Evolutionary conservation across 2,888 invertebrate genomes (phyloP).

Genomic region (Bedellia somnulentella): DNA sequence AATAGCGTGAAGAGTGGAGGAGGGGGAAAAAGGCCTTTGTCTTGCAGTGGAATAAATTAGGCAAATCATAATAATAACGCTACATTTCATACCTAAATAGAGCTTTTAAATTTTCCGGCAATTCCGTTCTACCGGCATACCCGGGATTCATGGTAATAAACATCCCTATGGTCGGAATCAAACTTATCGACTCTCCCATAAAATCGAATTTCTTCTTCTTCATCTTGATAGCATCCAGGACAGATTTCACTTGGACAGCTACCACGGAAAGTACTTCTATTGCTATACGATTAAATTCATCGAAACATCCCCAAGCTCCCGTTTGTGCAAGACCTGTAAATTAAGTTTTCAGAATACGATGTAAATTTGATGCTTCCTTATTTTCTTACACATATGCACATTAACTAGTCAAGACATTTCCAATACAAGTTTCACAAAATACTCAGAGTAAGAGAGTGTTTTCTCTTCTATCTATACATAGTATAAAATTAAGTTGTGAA

Average conservation of each 20-base stretch:
- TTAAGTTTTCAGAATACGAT: no score
- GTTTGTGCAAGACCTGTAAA: constrained; percentile 79
- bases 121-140: constrained; percentile 88
- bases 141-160: constrained; percentile 98
- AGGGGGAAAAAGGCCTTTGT: no score
- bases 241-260: constrained; percentile 87
- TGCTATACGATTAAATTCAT: constrained; percentile 94
- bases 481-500: no score
- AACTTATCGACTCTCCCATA: constrained; percentile 76
- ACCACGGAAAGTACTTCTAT: constrained; percentile 95
- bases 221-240: constrained; percentile 83
- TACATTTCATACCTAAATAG: constrained; percentile 64
- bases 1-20: no score
- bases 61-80: no score
- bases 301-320: constrained; percentile 96
- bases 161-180: constrained; percentile 81
- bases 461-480: no score
- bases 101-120: constrained; percentile 80
- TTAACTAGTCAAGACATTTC: no score
- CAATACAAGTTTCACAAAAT: no score
- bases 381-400: no score
- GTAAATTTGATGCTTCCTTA: not conserved
- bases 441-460: no score
- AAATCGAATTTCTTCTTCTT: constrained; percentile 82
- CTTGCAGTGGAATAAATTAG: no score